A percentile compares a stretch with the other conserved stretches of the same genome.
phyloP scores from a whole-genome alignment of 2,888 invertebrate genomes.

The Pterostichus niger region DNA sequence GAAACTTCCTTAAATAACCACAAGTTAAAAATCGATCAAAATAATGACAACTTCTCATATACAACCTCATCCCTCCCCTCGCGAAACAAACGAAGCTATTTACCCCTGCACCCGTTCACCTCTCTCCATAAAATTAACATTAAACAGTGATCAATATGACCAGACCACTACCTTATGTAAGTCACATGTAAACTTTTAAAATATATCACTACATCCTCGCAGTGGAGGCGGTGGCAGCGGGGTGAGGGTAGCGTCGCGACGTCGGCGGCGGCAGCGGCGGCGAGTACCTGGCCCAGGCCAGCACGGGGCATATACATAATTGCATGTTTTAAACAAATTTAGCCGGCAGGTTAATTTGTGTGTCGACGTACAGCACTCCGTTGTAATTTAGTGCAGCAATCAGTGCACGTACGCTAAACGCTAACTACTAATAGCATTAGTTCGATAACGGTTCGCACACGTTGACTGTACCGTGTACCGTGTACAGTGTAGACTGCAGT shows the following conservation, averaged over 20 bases:
- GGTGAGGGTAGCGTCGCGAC: constrained; percentile 4
- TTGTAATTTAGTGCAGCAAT: constrained; percentile 71
- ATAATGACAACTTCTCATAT: constrained; percentile 23
- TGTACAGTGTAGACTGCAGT: no score
- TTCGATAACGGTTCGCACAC: constrained; percentile 69
- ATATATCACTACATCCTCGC: constrained; percentile 69
- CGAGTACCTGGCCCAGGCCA: constrained; percentile 70
- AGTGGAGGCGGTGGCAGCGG: background rate
- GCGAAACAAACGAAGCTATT: background rate
- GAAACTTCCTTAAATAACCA: background rate
- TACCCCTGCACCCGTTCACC: constrained; percentile 1
- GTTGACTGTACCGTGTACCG: constrained; percentile 68
- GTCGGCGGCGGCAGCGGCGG: constrained; percentile 1
- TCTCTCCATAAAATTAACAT: constrained; percentile 58
- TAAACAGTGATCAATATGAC: constrained; percentile 65
- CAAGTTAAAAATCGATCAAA: constrained; percentile 13
- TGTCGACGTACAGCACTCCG: constrained; percentile 73
- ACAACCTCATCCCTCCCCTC: background rate
- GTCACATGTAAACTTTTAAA: constrained; percentile 74
- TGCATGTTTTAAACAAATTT: constrained; percentile 77
- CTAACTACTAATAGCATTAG: constrained; percentile 71
- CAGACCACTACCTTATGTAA: constrained; percentile 70
- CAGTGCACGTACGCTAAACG: constrained; percentile 70
- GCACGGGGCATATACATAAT: constrained; percentile 74
- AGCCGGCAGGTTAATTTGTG: constrained; percentile 77